Conservation (phyloP, 2,113 vertebrate species). For the Murina feae region DNA sequence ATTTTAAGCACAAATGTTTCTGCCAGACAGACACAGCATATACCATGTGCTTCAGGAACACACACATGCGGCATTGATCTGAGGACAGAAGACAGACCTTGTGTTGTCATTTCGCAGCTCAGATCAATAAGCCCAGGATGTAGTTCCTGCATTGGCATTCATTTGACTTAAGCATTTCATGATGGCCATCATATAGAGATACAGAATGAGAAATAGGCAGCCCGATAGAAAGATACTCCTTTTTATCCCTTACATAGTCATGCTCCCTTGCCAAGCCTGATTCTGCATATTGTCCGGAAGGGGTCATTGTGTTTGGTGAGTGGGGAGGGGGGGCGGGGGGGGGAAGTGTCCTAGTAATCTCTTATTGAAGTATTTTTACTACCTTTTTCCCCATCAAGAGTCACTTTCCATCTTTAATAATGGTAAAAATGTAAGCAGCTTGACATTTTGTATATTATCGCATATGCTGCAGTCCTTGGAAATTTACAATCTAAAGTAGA, state of each 20-base stretch:
- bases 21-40: constrained; percentile 77
- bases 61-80: constrained; percentile 67
- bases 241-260: background rate
- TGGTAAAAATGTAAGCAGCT: background rate
- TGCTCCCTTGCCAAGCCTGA: background rate
- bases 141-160: background rate
- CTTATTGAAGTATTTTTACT: background rate
- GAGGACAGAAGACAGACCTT: constrained; percentile 65
- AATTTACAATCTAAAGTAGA: background rate
- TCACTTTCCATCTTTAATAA: constrained; percentile 17
- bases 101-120: constrained; percentile 62
- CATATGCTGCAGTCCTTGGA: background rate
- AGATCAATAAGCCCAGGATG: constrained; percentile 43
- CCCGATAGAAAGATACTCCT: background rate
- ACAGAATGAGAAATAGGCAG: background rate
- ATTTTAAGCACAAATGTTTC: constrained; percentile 80
- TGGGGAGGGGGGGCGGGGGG: fast-evolving
- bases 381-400: background rate
- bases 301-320: background rate
- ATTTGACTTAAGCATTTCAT: background rate
- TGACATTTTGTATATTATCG: background rate
- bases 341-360: background rate
- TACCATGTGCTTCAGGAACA: constrained; percentile 75
- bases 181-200: background rate
- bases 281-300: background rate